These are phyloP conservation scores for Oscheius myriophilus DNA, from an alignment of 2,888 invertebrate genomes.

Conservation along the genomic window DNA sequence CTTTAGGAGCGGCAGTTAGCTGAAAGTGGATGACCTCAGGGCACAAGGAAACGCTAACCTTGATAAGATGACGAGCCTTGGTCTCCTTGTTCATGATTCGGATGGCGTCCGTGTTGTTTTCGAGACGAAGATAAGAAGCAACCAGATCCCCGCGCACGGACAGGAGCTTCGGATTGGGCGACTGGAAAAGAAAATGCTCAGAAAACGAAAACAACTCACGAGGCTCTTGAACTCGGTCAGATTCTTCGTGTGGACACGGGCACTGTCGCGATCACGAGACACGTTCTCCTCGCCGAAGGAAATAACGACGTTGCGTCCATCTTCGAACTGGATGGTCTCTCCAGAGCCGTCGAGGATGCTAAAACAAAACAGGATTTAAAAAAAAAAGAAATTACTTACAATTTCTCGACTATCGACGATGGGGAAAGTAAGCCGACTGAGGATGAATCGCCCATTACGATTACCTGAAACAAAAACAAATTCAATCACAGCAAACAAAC, in stretches of 20 bases:
- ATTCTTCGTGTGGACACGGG: constrained; percentile 54
- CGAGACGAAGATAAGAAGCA: constrained; percentile 59
- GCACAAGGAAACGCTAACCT: constrained; percentile 32
- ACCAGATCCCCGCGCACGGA: constrained; percentile 52
- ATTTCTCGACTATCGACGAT: constrained; percentile 37
- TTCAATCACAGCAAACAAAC: no score
- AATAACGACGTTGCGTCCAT: constrained; percentile 60
- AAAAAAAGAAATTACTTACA: constrained; percentile 28
- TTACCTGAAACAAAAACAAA: no score
- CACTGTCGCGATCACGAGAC: constrained; percentile 60
- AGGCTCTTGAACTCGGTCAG: constrained; percentile 65
- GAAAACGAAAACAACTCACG: constrained; percentile 26
- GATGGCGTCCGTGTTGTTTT: constrained; percentile 49
- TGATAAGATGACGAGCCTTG: constrained; percentile 57
- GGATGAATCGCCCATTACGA: constrained; percentile 21
- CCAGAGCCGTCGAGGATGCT: constrained; percentile 53
- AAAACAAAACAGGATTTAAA: constrained; percentile 10
- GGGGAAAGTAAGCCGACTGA: constrained; percentile 34
- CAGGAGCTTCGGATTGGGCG: constrained; percentile 44
- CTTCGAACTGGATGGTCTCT: constrained; percentile 50
- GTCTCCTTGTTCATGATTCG: constrained; percentile 50
- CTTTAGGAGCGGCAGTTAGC: constrained; percentile 47
- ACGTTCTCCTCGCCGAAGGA: constrained; percentile 35
- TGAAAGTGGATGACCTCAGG: constrained; percentile 42
- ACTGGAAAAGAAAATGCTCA: background rate